A percentile compares a stretch with the other conserved stretches of the same genome.
Evolutionary conservation across 2,888 invertebrate species (phyloP).

Genomic region (Hypomecis punctinalis): DNA sequence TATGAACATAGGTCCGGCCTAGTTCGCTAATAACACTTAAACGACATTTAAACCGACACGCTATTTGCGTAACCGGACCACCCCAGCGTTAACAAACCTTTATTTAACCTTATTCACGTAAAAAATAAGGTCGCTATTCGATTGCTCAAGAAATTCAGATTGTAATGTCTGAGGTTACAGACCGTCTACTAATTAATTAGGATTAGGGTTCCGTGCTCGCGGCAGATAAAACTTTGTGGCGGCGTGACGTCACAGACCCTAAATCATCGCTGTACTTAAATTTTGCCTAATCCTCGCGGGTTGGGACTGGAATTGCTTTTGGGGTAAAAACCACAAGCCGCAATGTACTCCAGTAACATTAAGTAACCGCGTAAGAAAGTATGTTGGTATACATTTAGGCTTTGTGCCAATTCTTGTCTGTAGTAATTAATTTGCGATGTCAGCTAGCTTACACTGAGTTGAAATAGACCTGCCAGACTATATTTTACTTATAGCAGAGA

Average conservation of each 20-base stretch:
- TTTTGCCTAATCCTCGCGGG: conserved; percentile 64
- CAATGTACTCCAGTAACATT: conserved; percentile 2
- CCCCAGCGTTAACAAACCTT: conserved; percentile 15
- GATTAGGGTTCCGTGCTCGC: conserved; percentile 69
- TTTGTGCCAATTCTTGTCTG: neutral
- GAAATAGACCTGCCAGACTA: too few relatives aligned
- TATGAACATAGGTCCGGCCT: conserved; percentile 40
- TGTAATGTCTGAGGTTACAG: conserved; percentile 65
- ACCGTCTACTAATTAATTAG: conserved; percentile 78
- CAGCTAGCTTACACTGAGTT: neutral
- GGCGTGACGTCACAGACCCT: conserved; percentile 47
- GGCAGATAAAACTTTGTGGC: conserved; percentile 74
- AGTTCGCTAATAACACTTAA: conserved; percentile 43
- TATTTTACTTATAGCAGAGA: too few relatives aligned
- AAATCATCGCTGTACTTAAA: conserved; percentile 60
- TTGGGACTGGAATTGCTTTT: conserved; percentile 55
- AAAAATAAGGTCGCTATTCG: conserved; percentile 32
- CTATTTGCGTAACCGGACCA: conserved; percentile 35
- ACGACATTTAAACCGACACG: conserved; percentile 46
- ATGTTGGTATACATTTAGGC: neutral
- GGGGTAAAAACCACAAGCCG: conserved; percentile 28
- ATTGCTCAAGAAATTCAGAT: conserved; percentile 51
- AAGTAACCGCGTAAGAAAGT: neutral
- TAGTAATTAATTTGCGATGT: neutral
- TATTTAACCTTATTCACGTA: neutral